Base-by-base conservation (phyloP, 2,888 invertebrate species). In the Spodoptera exigua region DNA sequence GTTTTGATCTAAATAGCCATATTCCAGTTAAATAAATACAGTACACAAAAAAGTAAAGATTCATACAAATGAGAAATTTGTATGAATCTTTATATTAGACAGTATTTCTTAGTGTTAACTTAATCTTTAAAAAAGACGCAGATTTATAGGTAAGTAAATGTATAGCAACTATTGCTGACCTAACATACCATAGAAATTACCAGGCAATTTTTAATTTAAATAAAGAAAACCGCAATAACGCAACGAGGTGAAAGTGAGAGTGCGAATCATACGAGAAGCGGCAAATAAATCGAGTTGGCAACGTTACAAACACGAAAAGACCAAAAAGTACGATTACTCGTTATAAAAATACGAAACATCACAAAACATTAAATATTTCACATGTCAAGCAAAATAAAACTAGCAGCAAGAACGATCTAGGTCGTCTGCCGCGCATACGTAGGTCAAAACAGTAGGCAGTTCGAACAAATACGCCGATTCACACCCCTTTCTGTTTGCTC, bases 321-420 rank as follows among this genome's bases (percentile, higher is more conserved):
- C n/a, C 7, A 45, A 39, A 41, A 39, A 61, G 17, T 45, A 21
- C 7, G 1, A 46, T 9, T 36, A 11, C 7, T 3, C 14, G 36
- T 14, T 5, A n/a, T 18, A 44, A 53, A 58, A 62, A 49, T 41
- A 17, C n/a, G 12, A 36, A 45, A 49, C 13, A 46, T 32, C 3
- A 53, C 13, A 14, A 16, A 44, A 59, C 12, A 13, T 13, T 36
- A 40, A 52, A 43, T 37, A 35, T 57, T 44, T 39, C 51, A 58
- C 37, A 45, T 35, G 57, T 48, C 56, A 44, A 48, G 48, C 18
- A 43, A 48, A 51, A 70, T 61, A 58, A 17, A 39, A 44, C 56
- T 51, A 46, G 78, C 27, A 85, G 83, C 49, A 52, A 46, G 78
- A 84, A 83, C 80, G 71, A 87, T 83, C 82, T 87, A 85, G 87